phyloP scores from a whole-genome alignment of 2,113 vertebrate genomes.

The Arothron firmamentum region DNA sequence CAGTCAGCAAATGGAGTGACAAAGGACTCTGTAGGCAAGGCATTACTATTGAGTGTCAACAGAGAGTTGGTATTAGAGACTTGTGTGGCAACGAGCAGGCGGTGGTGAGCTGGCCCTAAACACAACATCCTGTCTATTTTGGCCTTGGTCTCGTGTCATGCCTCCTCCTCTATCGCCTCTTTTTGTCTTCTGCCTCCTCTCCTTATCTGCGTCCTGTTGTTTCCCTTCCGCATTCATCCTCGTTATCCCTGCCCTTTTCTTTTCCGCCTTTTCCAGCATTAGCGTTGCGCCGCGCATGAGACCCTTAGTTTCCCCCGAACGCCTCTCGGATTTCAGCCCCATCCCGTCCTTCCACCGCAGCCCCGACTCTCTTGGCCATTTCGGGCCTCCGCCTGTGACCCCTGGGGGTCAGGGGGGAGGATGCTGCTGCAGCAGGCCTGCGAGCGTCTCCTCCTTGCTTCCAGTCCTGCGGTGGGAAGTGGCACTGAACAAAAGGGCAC shows the following conservation, averaged over 20 bases:
- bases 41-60: conserved; percentile 75
- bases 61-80: conserved; percentile 70
- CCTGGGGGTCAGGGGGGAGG: conserved; percentile 61
- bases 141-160: conserved; percentile 48
- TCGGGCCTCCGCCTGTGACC: conserved; percentile 57
- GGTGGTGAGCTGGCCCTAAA: conserved; percentile 58
- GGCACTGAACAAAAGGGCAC: conserved; percentile 71
- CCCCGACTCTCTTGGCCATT: conserved; percentile 30
- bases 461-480: conserved; percentile 75
- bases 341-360: conserved; percentile 13
- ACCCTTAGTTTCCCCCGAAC: conserved; percentile 12
- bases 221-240: conserved; percentile 12
- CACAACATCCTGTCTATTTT: conserved; percentile 69
- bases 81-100: conserved; percentile 55
- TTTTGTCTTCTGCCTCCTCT: conserved; percentile 36
- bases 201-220: conserved; percentile 30
- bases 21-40: conserved; percentile 75
- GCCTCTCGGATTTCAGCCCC: conserved; percentile 11
- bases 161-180: conserved; percentile 35
- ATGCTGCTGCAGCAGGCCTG: conserved; percentile 57
- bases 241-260: conserved; percentile 5
- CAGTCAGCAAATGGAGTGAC: conserved; percentile 81
- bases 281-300: not conserved
- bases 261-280: conserved; percentile 7
- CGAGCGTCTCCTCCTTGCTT: conserved; percentile 73